Base-by-base conservation (phyloP, 2,797 vertebrate genomes). In the Typhlichthys eigenmanni region DNA sequence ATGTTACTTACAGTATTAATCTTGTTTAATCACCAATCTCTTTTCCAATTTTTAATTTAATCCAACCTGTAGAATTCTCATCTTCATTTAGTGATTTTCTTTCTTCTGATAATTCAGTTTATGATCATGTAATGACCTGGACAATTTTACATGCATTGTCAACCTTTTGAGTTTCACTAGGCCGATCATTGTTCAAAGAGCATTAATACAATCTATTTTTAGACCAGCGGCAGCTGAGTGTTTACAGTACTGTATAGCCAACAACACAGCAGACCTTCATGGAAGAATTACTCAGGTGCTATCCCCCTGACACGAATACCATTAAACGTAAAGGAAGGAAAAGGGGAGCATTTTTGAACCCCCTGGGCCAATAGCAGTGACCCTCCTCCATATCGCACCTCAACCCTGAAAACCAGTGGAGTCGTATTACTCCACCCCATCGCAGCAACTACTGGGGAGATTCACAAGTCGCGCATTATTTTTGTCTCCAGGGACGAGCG, bases 371-470 rank as follows among this genome's bases (percentile, higher is more conserved):
- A 48, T 56, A 60, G 55, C 58, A 16, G 14, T 61, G 67, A 82
- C 71, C 75, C 46, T 47, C 72, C 62, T 60, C 59, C 57, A 19
- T 62, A 68, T 68, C 69, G 58, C 29, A 2, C 34, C 49, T 49
- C 73, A 71, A 75, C 80, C 79, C 62, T 71, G 65, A 81, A 79
- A 82, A 71, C 47, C 66, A 68, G 14, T 55, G 63, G 47, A 73
- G 64, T 78, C 68, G 72, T 12, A 19, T 60, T 59, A 54, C 51
- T 56, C 49, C 64, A 56, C 59, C 69, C 70, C 38, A 58, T 24
- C 3, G 3, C 24, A 8, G 55, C 56, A 61, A 48, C 66, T 49
- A 16, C 47, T 13, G 55, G 50, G 53, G 60, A 76, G 63, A 76
- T 68, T 66, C 64, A 78, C 65, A 64, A 57, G 57, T 55, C 32